Conservation (phyloP, 2,797 vertebrate species). For the Dipus sagitta region DNA sequence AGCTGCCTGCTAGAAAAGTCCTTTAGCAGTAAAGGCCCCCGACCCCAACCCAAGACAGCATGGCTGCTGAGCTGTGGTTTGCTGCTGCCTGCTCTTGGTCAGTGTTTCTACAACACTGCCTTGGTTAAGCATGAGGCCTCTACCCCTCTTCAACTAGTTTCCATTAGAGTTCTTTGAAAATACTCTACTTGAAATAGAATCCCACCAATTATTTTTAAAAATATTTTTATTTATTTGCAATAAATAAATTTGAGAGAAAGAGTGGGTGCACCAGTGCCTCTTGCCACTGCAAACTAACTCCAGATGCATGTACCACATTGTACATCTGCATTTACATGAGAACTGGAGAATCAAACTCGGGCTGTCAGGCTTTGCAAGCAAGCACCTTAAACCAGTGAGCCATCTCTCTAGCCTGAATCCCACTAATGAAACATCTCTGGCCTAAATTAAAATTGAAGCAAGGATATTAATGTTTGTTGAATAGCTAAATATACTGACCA, state of each 20-base stretch:
- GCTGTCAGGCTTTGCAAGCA: too few species aligned
- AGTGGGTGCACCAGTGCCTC: too few species aligned
- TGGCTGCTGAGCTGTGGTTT: background rate
- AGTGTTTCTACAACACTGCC: background rate
- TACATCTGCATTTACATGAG: too few species aligned
- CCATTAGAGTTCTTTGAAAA: slow-evolving; percentile 6
- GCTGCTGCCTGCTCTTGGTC: background rate
- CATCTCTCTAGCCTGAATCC: background rate
- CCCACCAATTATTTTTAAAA: background rate
- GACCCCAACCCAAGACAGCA: background rate
- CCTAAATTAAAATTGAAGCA: background rate
- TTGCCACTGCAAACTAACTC: too few species aligned
- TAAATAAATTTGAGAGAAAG: too few species aligned
- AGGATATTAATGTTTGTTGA: background rate
- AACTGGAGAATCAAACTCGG: too few species aligned
- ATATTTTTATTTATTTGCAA: too few species aligned
- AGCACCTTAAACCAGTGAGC: too few species aligned
- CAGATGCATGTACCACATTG: too few species aligned
- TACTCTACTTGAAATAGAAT: slow-evolving; percentile 3
- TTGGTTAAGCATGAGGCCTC: background rate
- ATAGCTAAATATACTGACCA: background rate
- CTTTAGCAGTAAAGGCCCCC: background rate
- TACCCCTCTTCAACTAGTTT: background rate
- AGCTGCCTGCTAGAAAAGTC: background rate
- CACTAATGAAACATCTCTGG: background rate